Percentiles rank a stretch among this genome's conserved stretches.
Evolutionary conservation across 2,113 vertebrate genomes (phyloP).

Genomic region (Gnathonemus echidnorhynchus): DNA sequence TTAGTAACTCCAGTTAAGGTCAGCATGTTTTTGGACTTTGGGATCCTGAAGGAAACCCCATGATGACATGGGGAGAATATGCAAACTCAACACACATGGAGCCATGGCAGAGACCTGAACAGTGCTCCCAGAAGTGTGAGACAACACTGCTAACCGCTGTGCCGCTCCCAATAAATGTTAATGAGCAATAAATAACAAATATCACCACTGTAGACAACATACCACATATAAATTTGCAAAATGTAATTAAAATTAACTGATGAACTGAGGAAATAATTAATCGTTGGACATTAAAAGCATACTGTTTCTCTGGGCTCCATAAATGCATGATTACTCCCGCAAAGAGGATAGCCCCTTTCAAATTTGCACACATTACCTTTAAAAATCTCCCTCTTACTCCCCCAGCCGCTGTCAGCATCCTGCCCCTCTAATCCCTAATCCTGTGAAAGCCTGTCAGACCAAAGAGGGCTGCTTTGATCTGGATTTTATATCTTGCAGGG

Average conservation of each 20-base stretch:
- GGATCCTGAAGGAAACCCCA: too few species aligned
- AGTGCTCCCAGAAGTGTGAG: too few species aligned
- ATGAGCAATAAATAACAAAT: neutral
- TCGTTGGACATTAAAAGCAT: neutral
- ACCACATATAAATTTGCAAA: neutral
- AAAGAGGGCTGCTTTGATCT: slow-evolving; percentile 69
- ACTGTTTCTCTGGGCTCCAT: neutral
- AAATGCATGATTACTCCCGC: neutral
- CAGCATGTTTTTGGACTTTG: neutral
- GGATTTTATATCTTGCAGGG: slow-evolving; percentile 58
- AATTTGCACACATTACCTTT: slow-evolving; percentile 39
- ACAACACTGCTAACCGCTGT: neutral
- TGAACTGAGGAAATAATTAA: neutral
- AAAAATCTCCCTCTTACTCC: slow-evolving; percentile 23
- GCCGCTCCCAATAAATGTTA: neutral
- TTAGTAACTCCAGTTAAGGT: neutral
- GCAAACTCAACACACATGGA: too few species aligned
- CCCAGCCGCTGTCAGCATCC: slow-evolving; percentile 53
- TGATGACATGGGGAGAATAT: too few species aligned
- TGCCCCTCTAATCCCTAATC: slow-evolving; percentile 68
- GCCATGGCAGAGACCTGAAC: too few species aligned
- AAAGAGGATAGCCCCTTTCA: neutral
- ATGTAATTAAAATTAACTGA: neutral
- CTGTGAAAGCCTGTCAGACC: slow-evolving; percentile 66
- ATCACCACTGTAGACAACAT: neutral